Conservation (phyloP, 2,797 vertebrate species). For the Rhabdophis nuchalis region DNA sequence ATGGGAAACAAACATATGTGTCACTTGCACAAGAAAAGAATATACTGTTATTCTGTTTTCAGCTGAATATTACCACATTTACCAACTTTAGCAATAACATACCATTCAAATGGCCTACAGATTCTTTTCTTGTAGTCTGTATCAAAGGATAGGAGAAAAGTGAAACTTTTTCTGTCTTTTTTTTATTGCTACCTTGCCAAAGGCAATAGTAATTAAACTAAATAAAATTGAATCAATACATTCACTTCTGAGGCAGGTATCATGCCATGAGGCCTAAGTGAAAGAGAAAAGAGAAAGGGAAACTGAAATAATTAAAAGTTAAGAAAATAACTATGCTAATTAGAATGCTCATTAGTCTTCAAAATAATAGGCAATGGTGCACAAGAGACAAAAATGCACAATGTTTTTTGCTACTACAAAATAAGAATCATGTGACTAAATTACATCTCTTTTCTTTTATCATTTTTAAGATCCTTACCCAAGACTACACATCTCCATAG, state of each 20-base stretch:
- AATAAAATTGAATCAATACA: constrained; percentile 7
- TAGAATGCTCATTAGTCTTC: constrained; percentile 26
- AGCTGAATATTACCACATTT: not conserved
- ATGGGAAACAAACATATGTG: not conserved
- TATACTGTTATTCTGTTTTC: not conserved
- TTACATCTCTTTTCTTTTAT: not conserved
- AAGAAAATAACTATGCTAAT: constrained; percentile 13
- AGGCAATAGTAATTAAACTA: constrained; percentile 6
- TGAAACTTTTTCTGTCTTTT: not conserved
- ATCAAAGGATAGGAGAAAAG: not conserved
- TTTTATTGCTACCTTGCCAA: constrained; percentile 26
- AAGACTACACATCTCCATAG: not conserved
- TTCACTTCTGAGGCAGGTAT: constrained; percentile 36
- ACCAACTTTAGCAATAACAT: not conserved
- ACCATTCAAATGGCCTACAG: not conserved
- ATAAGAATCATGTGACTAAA: not conserved
- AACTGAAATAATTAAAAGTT: constrained; percentile 35
- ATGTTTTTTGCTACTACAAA: not conserved
- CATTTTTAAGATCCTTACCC: not conserved
- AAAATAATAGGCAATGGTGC: constrained; percentile 1
- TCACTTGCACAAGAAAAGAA: not conserved
- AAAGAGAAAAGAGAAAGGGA: constrained; percentile 43
- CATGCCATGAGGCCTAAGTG: constrained; percentile 3
- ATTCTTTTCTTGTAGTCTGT: not conserved
- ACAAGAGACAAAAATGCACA: not conserved